These are phyloP conservation scores for Fragum fragum DNA, from an alignment of 2,888 invertebrate species.

Conservation along the genomic window DNA sequence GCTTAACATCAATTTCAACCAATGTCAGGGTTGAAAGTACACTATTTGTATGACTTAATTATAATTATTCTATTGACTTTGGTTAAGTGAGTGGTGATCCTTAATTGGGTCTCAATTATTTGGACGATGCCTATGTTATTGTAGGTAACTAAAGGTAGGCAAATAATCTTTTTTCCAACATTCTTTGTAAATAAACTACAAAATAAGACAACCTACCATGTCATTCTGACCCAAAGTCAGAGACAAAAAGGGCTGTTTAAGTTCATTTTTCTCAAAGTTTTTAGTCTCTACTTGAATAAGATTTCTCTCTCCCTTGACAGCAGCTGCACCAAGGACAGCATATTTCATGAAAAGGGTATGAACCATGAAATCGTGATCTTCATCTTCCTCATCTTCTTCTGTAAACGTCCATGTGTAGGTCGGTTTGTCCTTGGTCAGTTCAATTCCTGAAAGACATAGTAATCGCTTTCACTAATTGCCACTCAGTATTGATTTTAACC, in stretches of 20 bases:
- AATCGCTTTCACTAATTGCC: too few species aligned
- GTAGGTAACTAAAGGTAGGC: too few species aligned
- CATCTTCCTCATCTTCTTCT: slow-evolving; percentile 73
- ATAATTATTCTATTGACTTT: too few species aligned
- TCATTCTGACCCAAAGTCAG: slow-evolving; percentile 77
- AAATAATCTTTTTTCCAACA: too few species aligned
- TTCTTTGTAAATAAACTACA: too few species aligned
- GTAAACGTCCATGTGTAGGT: slow-evolving; percentile 77
- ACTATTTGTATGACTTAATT: too few species aligned
- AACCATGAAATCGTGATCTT: slow-evolving; percentile 76
- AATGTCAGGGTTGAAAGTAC: too few species aligned
- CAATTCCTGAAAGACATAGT: slow-evolving; percentile 78
- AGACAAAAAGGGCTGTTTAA: slow-evolving; percentile 78
- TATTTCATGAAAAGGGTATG: slow-evolving; percentile 81
- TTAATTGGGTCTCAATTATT: too few species aligned
- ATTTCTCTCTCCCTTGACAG: slow-evolving; percentile 78
- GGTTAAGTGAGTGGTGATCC: too few species aligned
- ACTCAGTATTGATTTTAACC: too few species aligned
- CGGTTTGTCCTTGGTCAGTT: slow-evolving; percentile 76
- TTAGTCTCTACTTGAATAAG: slow-evolving; percentile 80
- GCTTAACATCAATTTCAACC: too few species aligned
- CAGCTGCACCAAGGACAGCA: slow-evolving; percentile 78
- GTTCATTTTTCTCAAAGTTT: slow-evolving; percentile 72
- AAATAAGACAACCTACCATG: slow-evolving; percentile 69
- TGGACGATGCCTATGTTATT: too few species aligned